These are phyloP conservation scores for Pammene aurita DNA, from an alignment of 2,888 invertebrate genomes.

Conservation along the genomic window DNA sequence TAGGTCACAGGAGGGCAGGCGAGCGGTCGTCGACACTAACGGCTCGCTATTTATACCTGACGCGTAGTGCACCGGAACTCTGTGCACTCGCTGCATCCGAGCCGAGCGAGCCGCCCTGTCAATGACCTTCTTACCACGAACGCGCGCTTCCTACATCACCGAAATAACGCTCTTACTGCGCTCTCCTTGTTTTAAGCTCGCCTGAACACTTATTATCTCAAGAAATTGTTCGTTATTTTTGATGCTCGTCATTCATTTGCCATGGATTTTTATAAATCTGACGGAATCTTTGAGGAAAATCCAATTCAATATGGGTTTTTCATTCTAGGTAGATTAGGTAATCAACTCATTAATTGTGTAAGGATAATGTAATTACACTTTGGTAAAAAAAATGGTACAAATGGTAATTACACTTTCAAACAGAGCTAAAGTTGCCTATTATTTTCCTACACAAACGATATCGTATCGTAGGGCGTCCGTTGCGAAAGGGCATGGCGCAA, in stretches of 20 bases:
- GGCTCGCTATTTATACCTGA: conserved; percentile 83
- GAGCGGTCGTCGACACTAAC: conserved; percentile 82
- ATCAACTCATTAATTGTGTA: neutral
- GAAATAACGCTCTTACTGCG: conserved; percentile 41
- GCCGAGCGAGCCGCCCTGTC: conserved; percentile 66
- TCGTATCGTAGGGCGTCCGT: conserved; percentile 64
- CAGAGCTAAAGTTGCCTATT: conserved; percentile 30
- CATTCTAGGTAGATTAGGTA: neutral
- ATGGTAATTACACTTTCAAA: conserved; percentile 5
- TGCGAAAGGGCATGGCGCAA: conserved; percentile 72
- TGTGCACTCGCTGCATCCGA: conserved; percentile 80
- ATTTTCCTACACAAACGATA: conserved; percentile 47
- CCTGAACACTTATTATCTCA: neutral
- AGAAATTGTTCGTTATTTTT: neutral
- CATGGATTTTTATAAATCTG: too few relatives aligned
- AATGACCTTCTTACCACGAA: conserved; percentile 70
- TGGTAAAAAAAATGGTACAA: neutral
- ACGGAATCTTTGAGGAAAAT: neutral
- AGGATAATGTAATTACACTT: conserved; percentile 7
- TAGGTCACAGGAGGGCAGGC: conserved; percentile 70
- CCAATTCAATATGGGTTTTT: neutral
- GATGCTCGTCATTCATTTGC: too few relatives aligned
- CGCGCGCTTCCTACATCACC: conserved; percentile 42
- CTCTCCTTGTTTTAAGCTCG: conserved; percentile 24
- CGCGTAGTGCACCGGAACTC: conserved; percentile 81